A percentile compares a stretch with the other conserved stretches of the same genome.
Conservation (phyloP, 2,888 invertebrate species). For the Gortyna flavago region DNA sequence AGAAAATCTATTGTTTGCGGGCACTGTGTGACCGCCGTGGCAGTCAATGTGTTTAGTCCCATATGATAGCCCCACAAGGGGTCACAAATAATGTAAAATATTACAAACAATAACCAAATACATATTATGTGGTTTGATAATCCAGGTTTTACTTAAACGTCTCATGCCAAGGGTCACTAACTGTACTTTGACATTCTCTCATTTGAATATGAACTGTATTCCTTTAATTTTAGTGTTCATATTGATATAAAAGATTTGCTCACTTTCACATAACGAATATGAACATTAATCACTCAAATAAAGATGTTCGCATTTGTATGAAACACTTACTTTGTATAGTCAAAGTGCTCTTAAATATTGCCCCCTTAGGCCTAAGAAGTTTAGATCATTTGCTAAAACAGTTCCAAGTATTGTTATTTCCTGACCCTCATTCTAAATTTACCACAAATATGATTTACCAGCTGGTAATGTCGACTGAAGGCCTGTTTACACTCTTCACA, state of each 20-base stretch:
- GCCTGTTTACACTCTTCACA: slow-evolving; percentile 72
- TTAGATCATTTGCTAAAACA: neutral
- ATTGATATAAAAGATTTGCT: neutral
- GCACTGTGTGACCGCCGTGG: too few relatives aligned
- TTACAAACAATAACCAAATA: too few relatives aligned
- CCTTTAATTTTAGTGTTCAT: neutral
- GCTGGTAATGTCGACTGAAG: slow-evolving; percentile 78
- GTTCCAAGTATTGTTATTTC: slow-evolving; percentile 14
- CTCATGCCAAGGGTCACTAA: too few relatives aligned
- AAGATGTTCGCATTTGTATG: neutral
- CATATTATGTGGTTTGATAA: too few relatives aligned
- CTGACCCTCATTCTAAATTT: slow-evolving; percentile 55
- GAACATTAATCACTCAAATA: rapidly evolving
- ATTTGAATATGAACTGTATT: neutral
- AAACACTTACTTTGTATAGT: neutral
- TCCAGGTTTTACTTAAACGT: too few relatives aligned
- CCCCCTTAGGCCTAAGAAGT: neutral
- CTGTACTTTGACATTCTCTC: neutral
- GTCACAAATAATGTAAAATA: too few relatives aligned
- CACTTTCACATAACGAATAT: neutral
- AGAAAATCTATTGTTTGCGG: too few relatives aligned
- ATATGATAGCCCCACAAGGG: too few relatives aligned
- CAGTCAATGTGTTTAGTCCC: too few relatives aligned
- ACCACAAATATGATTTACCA: slow-evolving; percentile 77
- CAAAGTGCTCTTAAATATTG: neutral